Base-by-base conservation (phyloP, 2,888 invertebrate species). In the Dermolepida albohirtum region DNA sequence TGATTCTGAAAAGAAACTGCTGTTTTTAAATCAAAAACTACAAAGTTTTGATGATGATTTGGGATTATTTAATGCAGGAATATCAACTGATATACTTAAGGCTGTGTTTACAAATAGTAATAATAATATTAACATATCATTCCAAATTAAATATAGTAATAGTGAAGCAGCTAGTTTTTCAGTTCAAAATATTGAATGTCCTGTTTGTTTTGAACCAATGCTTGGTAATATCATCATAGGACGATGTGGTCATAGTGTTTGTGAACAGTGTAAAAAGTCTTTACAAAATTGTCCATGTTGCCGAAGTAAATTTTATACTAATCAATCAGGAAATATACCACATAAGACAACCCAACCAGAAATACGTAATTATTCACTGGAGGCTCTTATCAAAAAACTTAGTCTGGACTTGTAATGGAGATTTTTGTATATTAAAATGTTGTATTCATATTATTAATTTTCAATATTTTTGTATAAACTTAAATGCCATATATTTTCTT, bases 1-100 rank as follows among this genome's bases (percentile, higher is more conserved):
- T 6, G 64, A 52, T 16, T 39, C 43, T 4, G 43, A 47, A 17
- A 52, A 47, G 17, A 54, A 65, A 34, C 29, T 65, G 43, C 44
- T 39, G n/a, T 65, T 54, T 52, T 54, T 54, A n/a, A 65, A 65
- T 47, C 64, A 65, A 34, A 65, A 52, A 43, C 14, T 65, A n/a
- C 64, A 65, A 54, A 54, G 64, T 44, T 65, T 54, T 39, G 64
- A 65, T 29, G 54, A 54, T 10, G 64, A 52, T 6, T 29, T 7
- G 4, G 12, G 44, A n/a, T 34, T 54, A 12, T 47, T 11, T 1
- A 65, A 65, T 43, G 40, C 44, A 10, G 39, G 12, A 10, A 39
- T 65, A 44, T 39, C 52, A 5, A 17, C 43, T 8, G 12, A 44
- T 16, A 16, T 43, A 65, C 52, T 65, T 16, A 16, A 43, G 8